Evolutionary conservation across 2,113 vertebrate species (phyloP).

Genomic region (Dissostichus mawsoni): DNA sequence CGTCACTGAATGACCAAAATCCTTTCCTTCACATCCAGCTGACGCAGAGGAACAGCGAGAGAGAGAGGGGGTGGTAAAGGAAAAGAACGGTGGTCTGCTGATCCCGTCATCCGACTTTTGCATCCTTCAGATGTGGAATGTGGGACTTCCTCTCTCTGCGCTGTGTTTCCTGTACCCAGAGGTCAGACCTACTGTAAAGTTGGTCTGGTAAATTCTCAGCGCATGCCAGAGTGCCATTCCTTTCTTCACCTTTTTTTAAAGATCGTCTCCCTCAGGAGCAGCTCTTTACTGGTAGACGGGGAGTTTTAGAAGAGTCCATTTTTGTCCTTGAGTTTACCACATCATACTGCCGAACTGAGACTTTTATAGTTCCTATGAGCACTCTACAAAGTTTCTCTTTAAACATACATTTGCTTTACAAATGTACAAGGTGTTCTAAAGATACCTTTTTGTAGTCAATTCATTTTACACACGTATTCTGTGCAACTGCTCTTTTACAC

Average conservation of each 20-base stretch:
- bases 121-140: conserved; percentile 66
- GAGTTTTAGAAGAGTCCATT: conserved; percentile 32
- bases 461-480: background rate
- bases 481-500: background rate
- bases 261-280: conserved; percentile 29
- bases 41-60: conserved; percentile 7
- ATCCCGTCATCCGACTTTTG: conserved; percentile 50
- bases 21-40: conserved; percentile 15
- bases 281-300: background rate
- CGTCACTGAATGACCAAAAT: background rate
- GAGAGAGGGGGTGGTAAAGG: conserved; percentile 12
- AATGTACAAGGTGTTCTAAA: background rate
- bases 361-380: conserved; percentile 33
- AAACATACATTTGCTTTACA: background rate
- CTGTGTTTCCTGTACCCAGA: conserved; percentile 74
- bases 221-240: conserved; percentile 40
- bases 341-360: conserved; percentile 44
- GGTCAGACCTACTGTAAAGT: conserved; percentile 61
- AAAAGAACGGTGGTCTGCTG: conserved; percentile 52
- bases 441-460: background rate
- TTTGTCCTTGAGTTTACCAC: conserved; percentile 27
- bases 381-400: background rate
- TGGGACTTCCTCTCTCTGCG: conserved; percentile 74
- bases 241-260: conserved; percentile 33
- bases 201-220: conserved; percentile 44